Conservation (phyloP, 2,113 vertebrate genomes). For the Melanerpes aurifrons region DNA sequence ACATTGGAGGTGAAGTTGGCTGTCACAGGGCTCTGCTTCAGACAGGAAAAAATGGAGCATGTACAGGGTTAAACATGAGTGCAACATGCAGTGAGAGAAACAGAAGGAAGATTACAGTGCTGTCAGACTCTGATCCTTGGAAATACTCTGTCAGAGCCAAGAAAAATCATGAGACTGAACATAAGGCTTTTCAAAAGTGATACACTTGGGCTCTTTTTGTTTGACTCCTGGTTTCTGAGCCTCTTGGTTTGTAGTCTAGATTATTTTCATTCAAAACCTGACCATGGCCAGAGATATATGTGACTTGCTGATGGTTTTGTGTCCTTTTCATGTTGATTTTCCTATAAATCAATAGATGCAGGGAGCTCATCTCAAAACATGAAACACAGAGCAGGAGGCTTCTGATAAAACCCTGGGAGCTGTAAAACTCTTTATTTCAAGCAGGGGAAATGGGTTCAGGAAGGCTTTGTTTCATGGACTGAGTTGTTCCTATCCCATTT, state of each 20-base stretch:
- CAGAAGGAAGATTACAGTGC: not conserved
- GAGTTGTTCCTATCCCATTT: not conserved
- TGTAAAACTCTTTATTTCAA: not conserved
- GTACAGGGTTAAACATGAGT: not conserved
- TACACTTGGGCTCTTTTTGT: not conserved
- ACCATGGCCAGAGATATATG: not conserved
- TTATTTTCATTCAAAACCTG: not conserved
- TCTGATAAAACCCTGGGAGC: not conserved
- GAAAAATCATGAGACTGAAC: not conserved
- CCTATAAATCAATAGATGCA: not conserved
- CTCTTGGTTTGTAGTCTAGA: not conserved
- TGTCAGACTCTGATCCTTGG: not conserved
- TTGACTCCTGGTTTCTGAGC: conserved; percentile 21
- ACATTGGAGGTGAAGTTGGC: not conserved
- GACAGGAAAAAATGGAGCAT: not conserved
- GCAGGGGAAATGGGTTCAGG: not conserved
- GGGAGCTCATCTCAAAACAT: not conserved
- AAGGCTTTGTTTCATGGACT: not conserved
- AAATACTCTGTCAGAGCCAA: not conserved
- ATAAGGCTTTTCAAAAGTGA: not conserved
- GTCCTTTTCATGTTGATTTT: not conserved
- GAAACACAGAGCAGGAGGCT: not conserved
- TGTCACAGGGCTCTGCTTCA: not conserved
- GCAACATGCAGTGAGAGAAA: not conserved
- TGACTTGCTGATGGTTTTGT: not conserved